Percentiles rank a stretch among this genome's conserved stretches.
Evolutionary conservation across 2,797 vertebrate genomes (phyloP).

Genomic region (Oreonectes daqikongensis): DNA sequence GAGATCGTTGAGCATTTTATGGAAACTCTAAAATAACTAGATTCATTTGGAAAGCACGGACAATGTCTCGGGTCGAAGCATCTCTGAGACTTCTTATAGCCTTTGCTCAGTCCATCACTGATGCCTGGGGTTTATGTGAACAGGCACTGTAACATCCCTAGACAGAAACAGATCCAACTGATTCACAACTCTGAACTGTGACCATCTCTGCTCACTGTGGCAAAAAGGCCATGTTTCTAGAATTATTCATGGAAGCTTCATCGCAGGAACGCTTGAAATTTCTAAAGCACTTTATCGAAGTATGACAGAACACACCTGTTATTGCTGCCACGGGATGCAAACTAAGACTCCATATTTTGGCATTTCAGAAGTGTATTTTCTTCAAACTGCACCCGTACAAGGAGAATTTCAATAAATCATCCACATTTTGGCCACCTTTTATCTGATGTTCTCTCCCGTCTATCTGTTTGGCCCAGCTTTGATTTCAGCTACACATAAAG

Average conservation of each 20-base stretch:
- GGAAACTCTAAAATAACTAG: constrained; percentile 38
- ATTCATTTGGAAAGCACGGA: constrained; percentile 6
- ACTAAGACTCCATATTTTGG: constrained; percentile 42
- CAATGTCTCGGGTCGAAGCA: constrained; percentile 39
- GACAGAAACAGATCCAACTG: constrained; percentile 60
- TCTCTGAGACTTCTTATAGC: constrained; percentile 69
- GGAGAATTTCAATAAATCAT: constrained; percentile 24
- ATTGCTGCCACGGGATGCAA: constrained; percentile 68
- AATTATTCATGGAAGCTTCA: constrained; percentile 52
- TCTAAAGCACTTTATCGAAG: constrained; percentile 72
- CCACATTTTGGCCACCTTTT: constrained; percentile 61
- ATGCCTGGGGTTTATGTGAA: constrained; percentile 60
- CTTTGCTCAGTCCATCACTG: constrained; percentile 58
- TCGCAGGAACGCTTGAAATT: constrained; percentile 34
- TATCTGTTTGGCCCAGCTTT: constrained; percentile 59
- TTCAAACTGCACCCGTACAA: constrained; percentile 31
- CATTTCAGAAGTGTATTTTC: constrained; percentile 64
- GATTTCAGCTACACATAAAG: constrained; percentile 64
- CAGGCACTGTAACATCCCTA: constrained; percentile 70
- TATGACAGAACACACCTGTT: constrained; percentile 72
- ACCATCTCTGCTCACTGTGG: background rate
- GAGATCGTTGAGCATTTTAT: constrained; percentile 2
- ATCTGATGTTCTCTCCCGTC: constrained; percentile 65
- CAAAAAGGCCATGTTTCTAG: constrained; percentile 28
- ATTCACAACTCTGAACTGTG: constrained; percentile 39